These are phyloP conservation scores for Morone saxatilis DNA, from an alignment of 2,113 vertebrate species.

Conservation along the genomic window DNA sequence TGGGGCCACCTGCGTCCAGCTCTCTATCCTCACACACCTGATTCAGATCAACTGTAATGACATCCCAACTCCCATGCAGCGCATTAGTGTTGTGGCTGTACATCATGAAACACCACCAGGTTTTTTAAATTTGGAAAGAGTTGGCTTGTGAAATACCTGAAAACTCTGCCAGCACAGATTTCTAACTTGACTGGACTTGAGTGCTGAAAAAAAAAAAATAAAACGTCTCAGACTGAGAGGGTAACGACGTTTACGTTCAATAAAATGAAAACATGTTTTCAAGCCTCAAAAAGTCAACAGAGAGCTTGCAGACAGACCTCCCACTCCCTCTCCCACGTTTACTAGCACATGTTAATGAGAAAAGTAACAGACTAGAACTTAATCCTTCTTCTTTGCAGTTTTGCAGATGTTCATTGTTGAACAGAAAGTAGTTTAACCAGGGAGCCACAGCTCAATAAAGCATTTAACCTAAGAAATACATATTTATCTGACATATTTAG, in stretches of 20 bases:
- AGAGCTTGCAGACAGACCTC: conserved; percentile 2
- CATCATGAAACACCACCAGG: background rate
- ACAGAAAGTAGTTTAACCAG: background rate
- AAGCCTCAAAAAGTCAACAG: background rate
- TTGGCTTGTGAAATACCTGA: too few species aligned
- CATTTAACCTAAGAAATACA: too few species aligned
- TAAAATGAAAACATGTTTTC: conserved; percentile 5
- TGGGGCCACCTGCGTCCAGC: background rate
- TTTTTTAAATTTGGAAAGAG: background rate
- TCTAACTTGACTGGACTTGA: too few species aligned
- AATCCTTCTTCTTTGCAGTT: conserved; percentile 8
- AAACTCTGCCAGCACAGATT: too few species aligned
- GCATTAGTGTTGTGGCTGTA: background rate
- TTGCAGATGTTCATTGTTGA: conserved; percentile 29
- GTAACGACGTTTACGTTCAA: background rate
- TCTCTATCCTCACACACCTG: background rate
- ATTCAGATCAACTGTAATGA: background rate
- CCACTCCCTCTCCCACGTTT: background rate
- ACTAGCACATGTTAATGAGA: background rate
- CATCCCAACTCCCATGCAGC: background rate
- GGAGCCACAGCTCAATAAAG: background rate
- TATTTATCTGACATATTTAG: conserved; percentile 1
- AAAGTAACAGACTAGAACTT: conserved; percentile 3
- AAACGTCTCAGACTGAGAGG: background rate
- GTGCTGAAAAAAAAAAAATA: background rate